A percentile compares a stretch with the other conserved stretches of the same genome.
Conservation (phyloP, 1,140 invertebrate genomes). For the Drosophila triauraria region DNA sequence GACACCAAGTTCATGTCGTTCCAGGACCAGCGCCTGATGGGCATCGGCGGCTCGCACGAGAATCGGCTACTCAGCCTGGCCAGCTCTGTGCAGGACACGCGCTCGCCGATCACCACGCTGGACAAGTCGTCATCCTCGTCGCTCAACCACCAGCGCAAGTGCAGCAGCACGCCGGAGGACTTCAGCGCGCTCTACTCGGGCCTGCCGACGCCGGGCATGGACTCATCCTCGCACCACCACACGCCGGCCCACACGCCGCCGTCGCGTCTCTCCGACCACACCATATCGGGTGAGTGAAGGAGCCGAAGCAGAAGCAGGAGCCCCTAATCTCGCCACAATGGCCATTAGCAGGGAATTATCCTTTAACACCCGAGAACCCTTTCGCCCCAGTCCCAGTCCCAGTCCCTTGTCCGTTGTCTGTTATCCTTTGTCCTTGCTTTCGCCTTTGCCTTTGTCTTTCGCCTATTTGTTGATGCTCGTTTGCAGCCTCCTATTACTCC, state of each 20-base stretch:
- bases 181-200: constrained; percentile 91
- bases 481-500: constrained; percentile 36
- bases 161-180: constrained; percentile 92
- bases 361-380: constrained; percentile 41
- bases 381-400: constrained; percentile 4
- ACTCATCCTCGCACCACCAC: constrained; percentile 86
- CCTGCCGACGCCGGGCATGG: constrained; percentile 85
- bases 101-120: constrained; percentile 83
- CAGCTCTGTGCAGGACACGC: constrained; percentile 81
- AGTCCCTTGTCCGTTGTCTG: background rate
- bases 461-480: constrained; percentile 38
- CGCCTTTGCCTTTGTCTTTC: constrained; percentile 14
- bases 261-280: constrained; percentile 84
- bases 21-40: constrained; percentile 86
- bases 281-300: constrained; percentile 78
- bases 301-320: background rate
- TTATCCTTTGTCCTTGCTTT: constrained; percentile 9
- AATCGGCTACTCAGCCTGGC: constrained; percentile 84
- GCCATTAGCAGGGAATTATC: constrained; percentile 47
- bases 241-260: constrained; percentile 88
- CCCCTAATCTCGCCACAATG: constrained; percentile 40
- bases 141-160: constrained; percentile 88
- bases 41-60: constrained; percentile 84
- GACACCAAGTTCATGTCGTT: constrained; percentile 86
- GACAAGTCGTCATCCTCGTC: constrained; percentile 86